Conservation (phyloP, 2,797 vertebrate genomes). For the Pangasius macronema region DNA sequence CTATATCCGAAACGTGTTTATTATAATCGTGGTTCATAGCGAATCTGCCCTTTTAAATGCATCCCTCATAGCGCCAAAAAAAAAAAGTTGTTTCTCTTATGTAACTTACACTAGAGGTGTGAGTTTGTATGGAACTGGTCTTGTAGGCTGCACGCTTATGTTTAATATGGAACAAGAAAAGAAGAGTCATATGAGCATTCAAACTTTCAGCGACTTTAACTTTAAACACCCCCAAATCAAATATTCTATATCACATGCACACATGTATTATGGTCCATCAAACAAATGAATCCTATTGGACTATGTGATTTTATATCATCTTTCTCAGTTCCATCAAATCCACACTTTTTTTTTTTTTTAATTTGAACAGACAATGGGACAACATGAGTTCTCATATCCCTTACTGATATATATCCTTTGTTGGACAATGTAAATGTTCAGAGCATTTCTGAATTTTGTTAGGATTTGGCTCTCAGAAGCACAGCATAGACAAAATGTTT, state of each 20-base stretch:
- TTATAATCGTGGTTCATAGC: background rate
- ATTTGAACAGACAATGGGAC: background rate
- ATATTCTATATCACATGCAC: background rate
- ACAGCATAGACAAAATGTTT: background rate
- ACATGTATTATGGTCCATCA: background rate
- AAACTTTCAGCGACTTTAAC: background rate
- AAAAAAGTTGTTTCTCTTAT: background rate
- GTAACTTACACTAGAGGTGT: too few relatives aligned
- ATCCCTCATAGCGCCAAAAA: background rate
- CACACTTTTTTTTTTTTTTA: background rate
- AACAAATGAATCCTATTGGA: background rate
- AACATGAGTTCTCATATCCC: too few relatives aligned
- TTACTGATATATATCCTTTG: background rate
- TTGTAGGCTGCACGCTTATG: background rate
- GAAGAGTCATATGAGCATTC: background rate
- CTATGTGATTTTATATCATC: background rate
- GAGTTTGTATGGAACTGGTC: background rate
- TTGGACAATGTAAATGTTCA: background rate
- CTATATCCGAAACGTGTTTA: background rate
- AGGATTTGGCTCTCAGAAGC: background rate
- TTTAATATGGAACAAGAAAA: background rate
- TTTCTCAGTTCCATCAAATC: background rate
- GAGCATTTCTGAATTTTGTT: background rate
- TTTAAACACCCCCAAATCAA: background rate
- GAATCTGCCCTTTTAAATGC: background rate